A percentile compares a stretch with the other conserved stretches of the same genome.
These are phyloP conservation scores for Drosophila bifasciata DNA, from an alignment of 1,140 invertebrate species.

Conservation along the genomic window DNA sequence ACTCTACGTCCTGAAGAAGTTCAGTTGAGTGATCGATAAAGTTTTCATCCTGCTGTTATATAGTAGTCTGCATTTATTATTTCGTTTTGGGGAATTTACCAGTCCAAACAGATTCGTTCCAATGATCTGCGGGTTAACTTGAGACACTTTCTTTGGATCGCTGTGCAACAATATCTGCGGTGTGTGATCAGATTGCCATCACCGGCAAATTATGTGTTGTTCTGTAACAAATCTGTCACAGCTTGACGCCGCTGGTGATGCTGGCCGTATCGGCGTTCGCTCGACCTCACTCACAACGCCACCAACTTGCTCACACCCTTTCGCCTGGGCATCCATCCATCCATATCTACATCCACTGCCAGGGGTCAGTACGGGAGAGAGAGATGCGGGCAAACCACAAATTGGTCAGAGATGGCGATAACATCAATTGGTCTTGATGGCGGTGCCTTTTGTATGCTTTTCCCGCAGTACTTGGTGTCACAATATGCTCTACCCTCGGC, in stretches of 20 bases:
- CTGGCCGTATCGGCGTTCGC: constrained; percentile 18
- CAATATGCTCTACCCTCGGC: constrained; percentile 47
- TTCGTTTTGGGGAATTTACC: too few species aligned
- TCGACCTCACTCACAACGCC: constrained; percentile 32
- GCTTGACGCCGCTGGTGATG: constrained; percentile 58
- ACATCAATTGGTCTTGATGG: constrained; percentile 53
- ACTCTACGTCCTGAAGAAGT: too few species aligned
- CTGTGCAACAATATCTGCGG: constrained; percentile 5
- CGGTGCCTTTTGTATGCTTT: constrained; percentile 50
- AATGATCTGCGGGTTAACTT: too few species aligned
- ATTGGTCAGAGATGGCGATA: constrained; percentile 60
- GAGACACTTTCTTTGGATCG: background rate
- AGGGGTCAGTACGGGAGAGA: constrained; percentile 32
- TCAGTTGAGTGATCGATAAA: too few species aligned
- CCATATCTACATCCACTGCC: constrained; percentile 41
- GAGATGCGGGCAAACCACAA: constrained; percentile 64
- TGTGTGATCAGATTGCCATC: constrained; percentile 27
- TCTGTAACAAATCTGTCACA: constrained; percentile 48
- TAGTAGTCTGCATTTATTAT: too few species aligned
- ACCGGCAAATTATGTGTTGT: constrained; percentile 40
- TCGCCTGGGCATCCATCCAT: constrained; percentile 25
- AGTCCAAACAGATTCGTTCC: too few species aligned
- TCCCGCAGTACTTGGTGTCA: constrained; percentile 52
- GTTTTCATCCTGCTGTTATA: too few species aligned
- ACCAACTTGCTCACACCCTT: constrained; percentile 57